phyloP scores from a whole-genome alignment of 2,888 invertebrate species.

The Athalia cordata region DNA sequence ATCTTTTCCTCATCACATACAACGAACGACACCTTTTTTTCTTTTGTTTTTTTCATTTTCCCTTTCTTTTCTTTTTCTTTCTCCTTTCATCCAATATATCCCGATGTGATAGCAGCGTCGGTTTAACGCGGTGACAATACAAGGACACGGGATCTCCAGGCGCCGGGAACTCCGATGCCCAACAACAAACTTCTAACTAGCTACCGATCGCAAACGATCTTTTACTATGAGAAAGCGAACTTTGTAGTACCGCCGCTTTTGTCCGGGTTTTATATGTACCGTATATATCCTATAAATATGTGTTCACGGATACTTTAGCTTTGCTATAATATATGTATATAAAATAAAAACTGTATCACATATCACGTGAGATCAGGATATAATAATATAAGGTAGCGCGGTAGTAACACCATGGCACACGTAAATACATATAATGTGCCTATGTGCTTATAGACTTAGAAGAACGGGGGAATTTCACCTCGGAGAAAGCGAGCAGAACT shows the following conservation, averaged over 20 bases:
- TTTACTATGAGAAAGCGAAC: no score
- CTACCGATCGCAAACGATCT: neutral
- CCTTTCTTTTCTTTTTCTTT: neutral
- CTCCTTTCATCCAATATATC: neutral
- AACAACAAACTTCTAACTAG: no score
- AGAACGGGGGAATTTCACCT: conserved; percentile 25
- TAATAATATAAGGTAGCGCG: neutral
- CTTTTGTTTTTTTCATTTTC: neutral
- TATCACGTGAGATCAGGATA: conserved; percentile 8
- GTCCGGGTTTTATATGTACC: no score
- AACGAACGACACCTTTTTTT: neutral
- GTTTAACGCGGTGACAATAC: neutral
- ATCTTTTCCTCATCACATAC: no score
- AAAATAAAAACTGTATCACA: conserved; percentile 33
- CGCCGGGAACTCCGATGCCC: neutral
- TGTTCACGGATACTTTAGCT: no score
- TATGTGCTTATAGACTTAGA: neutral
- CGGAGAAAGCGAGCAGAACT: conserved; percentile 27
- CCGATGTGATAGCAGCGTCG: neutral
- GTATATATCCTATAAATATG: no score
- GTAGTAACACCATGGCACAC: conserved; percentile 7
- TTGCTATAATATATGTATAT: neutral
- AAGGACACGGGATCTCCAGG: neutral
- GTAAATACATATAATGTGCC: conserved; percentile 2
- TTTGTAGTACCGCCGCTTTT: no score